These are phyloP conservation scores for Gavia stellata DNA, from an alignment of 2,113 vertebrate genomes.

Conservation along the genomic window DNA sequence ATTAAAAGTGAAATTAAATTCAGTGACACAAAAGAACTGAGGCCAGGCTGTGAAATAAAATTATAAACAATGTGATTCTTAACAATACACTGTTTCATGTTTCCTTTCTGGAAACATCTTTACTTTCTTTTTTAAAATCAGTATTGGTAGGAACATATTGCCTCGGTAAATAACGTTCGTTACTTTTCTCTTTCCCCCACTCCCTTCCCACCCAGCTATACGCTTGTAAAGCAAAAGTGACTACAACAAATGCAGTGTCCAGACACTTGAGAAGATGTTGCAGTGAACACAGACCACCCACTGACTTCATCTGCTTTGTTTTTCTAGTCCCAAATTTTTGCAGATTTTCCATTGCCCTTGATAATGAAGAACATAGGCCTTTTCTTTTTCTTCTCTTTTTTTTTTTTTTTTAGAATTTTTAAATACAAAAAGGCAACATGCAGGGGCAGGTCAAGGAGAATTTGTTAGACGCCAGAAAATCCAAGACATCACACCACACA, in stretches of 20 bases:
- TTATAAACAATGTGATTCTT: background rate
- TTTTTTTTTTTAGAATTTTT: background rate
- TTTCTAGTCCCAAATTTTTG: background rate
- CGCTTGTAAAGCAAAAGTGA: background rate
- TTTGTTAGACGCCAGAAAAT: background rate
- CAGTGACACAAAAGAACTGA: background rate
- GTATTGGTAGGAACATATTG: background rate
- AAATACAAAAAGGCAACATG: background rate
- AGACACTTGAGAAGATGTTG: background rate
- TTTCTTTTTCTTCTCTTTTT: background rate
- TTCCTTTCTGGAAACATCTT: background rate
- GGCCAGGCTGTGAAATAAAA: background rate
- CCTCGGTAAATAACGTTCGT: background rate
- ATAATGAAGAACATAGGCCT: slow-evolving; percentile 5
- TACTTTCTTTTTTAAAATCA: background rate
- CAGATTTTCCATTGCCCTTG: slow-evolving; percentile 1
- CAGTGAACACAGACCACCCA: slow-evolving; percentile 42
- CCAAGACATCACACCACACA: background rate
- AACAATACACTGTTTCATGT: background rate
- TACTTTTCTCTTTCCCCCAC: background rate
- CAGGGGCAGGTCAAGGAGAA: background rate
- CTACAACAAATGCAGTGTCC: slow-evolving; percentile 1
- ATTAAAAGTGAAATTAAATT: background rate
- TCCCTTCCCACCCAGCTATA: background rate
- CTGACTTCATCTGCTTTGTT: background rate